Conservation (phyloP, 2,888 invertebrate genomes). For the Drosophila acutilabella region DNA sequence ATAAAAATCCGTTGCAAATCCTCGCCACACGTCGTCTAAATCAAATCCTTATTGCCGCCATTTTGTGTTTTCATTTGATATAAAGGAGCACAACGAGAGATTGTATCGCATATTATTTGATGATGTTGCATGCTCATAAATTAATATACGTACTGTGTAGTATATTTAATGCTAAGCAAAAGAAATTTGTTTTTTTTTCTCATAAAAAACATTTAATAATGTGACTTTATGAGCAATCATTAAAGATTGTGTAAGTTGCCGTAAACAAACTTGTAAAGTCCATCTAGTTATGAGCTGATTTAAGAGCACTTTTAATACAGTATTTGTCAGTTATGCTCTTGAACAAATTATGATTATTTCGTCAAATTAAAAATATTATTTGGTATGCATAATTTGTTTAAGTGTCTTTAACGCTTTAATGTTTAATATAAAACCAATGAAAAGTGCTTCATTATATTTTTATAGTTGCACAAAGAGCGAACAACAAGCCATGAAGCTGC, state of each 20-base stretch:
- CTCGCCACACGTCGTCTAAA: conserved; percentile 52
- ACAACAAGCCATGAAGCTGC: too few relatives aligned
- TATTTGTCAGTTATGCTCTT: too few relatives aligned
- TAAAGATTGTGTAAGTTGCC: not conserved
- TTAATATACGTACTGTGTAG: not conserved
- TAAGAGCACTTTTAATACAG: too few relatives aligned
- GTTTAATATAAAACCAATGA: too few relatives aligned
- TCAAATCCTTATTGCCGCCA: conserved; percentile 53
- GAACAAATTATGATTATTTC: too few relatives aligned
- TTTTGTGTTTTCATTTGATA: conserved; percentile 24
- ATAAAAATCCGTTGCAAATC: conserved; percentile 59
- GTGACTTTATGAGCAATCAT: not conserved
- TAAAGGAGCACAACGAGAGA: not conserved
- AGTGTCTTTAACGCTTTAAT: too few relatives aligned
- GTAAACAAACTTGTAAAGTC: not conserved
- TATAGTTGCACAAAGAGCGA: too few relatives aligned
- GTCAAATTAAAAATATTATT: too few relatives aligned
- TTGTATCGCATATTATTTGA: not conserved
- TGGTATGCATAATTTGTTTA: too few relatives aligned
- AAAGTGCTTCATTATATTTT: too few relatives aligned
- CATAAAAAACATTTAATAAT: not conserved
- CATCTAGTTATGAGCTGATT: not conserved
- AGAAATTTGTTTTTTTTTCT: not conserved
- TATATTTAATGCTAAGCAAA: not conserved
- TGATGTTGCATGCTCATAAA: not conserved